Evolutionary conservation across 2,113 vertebrate species (phyloP).

Genomic region (Todiramphus chloris): DNA sequence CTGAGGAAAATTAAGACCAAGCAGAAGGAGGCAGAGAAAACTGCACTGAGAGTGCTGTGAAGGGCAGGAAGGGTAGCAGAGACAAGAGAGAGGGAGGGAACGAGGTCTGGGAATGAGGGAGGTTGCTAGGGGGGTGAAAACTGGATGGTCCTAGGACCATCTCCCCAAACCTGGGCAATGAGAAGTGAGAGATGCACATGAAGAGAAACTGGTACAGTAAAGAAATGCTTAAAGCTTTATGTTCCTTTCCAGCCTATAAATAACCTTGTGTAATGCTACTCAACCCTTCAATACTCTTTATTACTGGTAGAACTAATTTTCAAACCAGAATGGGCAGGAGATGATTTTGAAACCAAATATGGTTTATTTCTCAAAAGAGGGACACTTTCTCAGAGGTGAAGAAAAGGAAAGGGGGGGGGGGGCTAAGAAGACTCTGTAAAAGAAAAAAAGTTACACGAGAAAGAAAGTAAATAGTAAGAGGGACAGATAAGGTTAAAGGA

Average conservation of each 20-base stretch:
- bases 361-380: neutral
- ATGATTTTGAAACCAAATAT: neutral
- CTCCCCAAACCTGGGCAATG: neutral
- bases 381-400: neutral
- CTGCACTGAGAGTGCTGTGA: neutral
- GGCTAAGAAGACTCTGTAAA: neutral
- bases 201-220: neutral
- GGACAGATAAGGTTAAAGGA: neutral
- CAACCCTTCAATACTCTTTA: neutral
- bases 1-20: neutral
- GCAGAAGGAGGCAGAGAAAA: neutral
- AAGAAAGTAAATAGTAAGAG: conserved; percentile 8
- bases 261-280: neutral
- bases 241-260: neutral
- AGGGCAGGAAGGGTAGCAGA: neutral
- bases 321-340: neutral
- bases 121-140: neutral
- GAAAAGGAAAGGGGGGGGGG: neutral
- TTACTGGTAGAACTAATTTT: conserved; percentile 1
- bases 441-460: neutral
- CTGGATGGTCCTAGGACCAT: neutral
- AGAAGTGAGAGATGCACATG: neutral
- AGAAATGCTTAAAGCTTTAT: neutral
- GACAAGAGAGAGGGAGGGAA: neutral
- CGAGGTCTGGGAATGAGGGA: neutral